Percentiles rank a stretch among this genome's conserved stretches.
Evolutionary conservation across 2,888 invertebrate genomes (phyloP).

Genomic region (Reticulitermes lucifugus): DNA sequence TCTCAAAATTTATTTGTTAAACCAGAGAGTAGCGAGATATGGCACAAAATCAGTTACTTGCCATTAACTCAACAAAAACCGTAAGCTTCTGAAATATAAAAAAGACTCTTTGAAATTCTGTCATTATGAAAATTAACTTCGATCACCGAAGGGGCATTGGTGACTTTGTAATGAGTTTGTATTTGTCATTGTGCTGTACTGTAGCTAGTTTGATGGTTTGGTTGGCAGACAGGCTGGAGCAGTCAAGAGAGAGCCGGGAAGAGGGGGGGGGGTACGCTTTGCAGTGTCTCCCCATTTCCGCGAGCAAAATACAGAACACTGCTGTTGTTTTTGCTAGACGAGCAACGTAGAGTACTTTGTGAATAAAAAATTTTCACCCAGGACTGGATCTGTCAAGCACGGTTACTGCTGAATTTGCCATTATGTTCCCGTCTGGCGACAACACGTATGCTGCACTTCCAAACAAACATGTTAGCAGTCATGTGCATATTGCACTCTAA

Average conservation of each 20-base stretch:
- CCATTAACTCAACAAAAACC: neutral
- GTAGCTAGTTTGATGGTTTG: neutral
- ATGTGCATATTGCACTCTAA: too few relatives aligned
- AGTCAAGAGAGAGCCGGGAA: neutral
- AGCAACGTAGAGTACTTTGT: neutral
- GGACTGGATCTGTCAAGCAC: neutral
- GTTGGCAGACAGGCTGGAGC: neutral
- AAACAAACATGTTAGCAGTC: too few relatives aligned
- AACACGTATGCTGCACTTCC: too few relatives aligned
- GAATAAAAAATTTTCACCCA: neutral
- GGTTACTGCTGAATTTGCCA: neutral
- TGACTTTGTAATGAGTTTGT: slow-evolving; percentile 13
- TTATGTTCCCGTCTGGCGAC: neutral
- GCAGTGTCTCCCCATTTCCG: neutral
- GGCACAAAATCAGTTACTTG: neutral
- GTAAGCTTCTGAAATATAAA: neutral
- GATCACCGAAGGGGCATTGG: neutral
- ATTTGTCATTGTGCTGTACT: neutral
- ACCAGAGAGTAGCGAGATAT: neutral
- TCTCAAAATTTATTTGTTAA: neutral
- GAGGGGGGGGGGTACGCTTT: neutral
- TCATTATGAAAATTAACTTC: slow-evolving; percentile 18
- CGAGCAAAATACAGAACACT: neutral
- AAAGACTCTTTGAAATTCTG: neutral
- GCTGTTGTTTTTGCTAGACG: neutral